phyloP scores from a whole-genome alignment of 1,140 invertebrate genomes.

The Halesus radiatus region DNA sequence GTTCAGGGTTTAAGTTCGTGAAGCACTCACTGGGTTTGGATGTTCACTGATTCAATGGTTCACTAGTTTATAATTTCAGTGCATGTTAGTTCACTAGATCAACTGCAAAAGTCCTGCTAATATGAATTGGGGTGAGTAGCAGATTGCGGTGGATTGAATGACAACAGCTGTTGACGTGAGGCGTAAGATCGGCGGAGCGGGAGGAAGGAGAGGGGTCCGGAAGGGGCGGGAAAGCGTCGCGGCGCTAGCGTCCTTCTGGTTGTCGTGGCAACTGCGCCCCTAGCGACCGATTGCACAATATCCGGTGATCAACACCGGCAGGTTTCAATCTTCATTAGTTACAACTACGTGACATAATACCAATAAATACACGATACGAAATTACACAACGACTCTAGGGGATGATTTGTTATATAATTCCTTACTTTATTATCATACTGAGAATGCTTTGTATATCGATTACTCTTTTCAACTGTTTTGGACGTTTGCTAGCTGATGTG shows the following conservation, averaged over 20 bases:
- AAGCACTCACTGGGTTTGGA: neutral
- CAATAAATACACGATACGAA: too few relatives aligned
- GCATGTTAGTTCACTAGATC: constrained; percentile 1
- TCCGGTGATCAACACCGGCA: constrained; percentile 1
- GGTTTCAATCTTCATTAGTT: constrained; percentile 20
- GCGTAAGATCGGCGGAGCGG: neutral
- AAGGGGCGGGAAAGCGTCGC: constrained; percentile 1
- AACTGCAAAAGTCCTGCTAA: too few relatives aligned
- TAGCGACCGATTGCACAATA: neutral
- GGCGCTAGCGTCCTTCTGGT: constrained; percentile 18
- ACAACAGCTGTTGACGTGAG: constrained; percentile 33
- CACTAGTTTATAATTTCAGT: neutral
- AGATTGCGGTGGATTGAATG: constrained; percentile 32
- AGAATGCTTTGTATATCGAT: neutral
- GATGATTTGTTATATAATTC: neutral
- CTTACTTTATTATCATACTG: neutral
- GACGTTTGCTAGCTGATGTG: neutral
- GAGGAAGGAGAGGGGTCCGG: neutral
- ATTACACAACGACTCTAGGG: too few relatives aligned
- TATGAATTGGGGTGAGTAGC: too few relatives aligned
- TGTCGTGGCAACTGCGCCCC: constrained; percentile 26
- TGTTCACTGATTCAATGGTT: neutral
- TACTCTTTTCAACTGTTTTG: neutral
- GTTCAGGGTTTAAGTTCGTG: neutral
- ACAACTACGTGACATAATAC: too few relatives aligned